These are phyloP conservation scores for Empidonax traillii DNA, from an alignment of 2,113 vertebrate species.

Conservation along the genomic window DNA sequence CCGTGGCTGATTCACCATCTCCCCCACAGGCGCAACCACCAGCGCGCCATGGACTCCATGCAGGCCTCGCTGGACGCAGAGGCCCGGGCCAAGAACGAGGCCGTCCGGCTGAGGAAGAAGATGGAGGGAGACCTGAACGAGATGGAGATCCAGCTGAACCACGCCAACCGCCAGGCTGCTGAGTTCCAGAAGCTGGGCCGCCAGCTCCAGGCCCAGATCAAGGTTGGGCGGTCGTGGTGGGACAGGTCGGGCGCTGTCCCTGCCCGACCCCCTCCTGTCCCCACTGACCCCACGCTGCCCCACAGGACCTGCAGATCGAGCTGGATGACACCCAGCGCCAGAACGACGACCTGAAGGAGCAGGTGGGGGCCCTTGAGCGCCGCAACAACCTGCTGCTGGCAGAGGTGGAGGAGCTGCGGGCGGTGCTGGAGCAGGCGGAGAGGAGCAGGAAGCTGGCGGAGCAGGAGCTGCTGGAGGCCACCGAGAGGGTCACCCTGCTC, in stretches of 20 bases:
- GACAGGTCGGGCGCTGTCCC: neutral
- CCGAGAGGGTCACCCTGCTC: slow-evolving; percentile 87
- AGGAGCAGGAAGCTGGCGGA: slow-evolving; percentile 87
- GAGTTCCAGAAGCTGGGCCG: slow-evolving; percentile 87
- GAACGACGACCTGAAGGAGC: slow-evolving; percentile 87
- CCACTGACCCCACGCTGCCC: accelerated
- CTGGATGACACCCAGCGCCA: slow-evolving; percentile 84
- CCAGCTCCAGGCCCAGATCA: slow-evolving; percentile 87
- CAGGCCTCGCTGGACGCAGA: slow-evolving; percentile 88
- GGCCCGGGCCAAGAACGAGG: slow-evolving; percentile 88
- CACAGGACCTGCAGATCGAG: slow-evolving; percentile 87
- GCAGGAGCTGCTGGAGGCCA: slow-evolving; percentile 88
- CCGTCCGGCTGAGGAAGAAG: slow-evolving; percentile 90
- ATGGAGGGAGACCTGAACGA: slow-evolving; percentile 94
- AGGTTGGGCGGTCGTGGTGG: slow-evolving; percentile 59
- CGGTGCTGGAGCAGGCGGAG: slow-evolving; percentile 84
- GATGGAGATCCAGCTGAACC: slow-evolving; percentile 92
- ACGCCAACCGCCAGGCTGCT: slow-evolving; percentile 82
- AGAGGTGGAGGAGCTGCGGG: slow-evolving; percentile 88
- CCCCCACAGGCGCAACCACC: slow-evolving; percentile 83
- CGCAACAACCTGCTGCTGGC: slow-evolving; percentile 81
- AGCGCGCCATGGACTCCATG: slow-evolving; percentile 88
- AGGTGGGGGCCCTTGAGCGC: slow-evolving; percentile 83
- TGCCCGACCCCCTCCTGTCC: neutral
- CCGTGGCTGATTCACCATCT: accelerated